Base-by-base conservation (phyloP, 2,888 invertebrate species). In the Adelphocoris suturalis region DNA sequence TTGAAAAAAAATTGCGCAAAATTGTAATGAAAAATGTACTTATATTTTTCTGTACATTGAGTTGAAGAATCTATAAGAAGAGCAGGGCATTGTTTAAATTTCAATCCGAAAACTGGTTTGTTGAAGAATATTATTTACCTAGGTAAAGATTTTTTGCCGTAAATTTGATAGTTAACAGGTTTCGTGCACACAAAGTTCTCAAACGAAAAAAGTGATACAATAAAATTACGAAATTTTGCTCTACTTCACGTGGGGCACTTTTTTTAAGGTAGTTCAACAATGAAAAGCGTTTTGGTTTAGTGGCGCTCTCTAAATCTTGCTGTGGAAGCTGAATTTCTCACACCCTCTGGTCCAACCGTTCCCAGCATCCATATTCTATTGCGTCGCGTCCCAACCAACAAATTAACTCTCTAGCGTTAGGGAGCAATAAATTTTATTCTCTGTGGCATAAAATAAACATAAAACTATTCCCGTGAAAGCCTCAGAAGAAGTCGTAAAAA, bases 381-480 rank as follows among this genome's bases (percentile, higher is more conserved):
- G 68, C 68, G 68, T 68, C 68, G 68, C 68, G 23, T 23, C 27
- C 27, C 68, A 27, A 68, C 23, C 23, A 68, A 68, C 68, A 23
- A 68, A 68, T 68, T 68, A 68, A 12, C 23, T 68, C 23, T 12
- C 12, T 19, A 23, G 12, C 9, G 68, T 68, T 23, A 23, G 23
- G 11, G 23, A 19, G 23, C 23, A 68, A 68, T 68, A 68, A 68
- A 68, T 68, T 68, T 68, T 68, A 68, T 68, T 68, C 13, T 23
- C 19, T 2, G 11, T 68, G 68, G 68, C 7, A 23, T 68, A 68
- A 68, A 68, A 68, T 68, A 68, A 68, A 68, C 68, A 68, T 68
- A 23, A 68, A 68, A 68, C 68, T 68, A 68, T 68, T 68, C 23
- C 27, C 52, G 52, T 27, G 68, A 68, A 68, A 68, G 23, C 68